phyloP scores from a whole-genome alignment of 2,888 invertebrate species.

The Pandemis cinnamomeana region DNA sequence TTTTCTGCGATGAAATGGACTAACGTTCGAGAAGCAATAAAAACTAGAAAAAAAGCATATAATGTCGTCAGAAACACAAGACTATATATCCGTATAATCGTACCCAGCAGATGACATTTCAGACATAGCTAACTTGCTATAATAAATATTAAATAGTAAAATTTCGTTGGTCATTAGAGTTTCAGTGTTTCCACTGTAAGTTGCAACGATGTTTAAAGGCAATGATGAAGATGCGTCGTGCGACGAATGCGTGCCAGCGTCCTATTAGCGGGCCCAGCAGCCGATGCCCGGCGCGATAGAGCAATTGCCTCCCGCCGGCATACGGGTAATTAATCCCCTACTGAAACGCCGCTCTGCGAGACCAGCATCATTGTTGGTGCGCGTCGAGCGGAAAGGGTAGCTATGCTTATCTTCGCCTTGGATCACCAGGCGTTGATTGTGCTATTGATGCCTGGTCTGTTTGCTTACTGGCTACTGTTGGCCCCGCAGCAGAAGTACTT shows the following conservation, averaged over 20 bases:
- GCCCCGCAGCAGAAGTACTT: background rate
- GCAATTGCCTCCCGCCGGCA: conserved; percentile 77
- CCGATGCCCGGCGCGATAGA: conserved; percentile 68
- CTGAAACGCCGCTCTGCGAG: conserved; percentile 54
- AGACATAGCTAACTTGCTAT: background rate
- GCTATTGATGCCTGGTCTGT: conserved; percentile 18
- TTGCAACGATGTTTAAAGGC: background rate
- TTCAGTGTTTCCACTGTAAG: background rate
- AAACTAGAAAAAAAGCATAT: background rate
- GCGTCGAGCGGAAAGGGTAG: conserved; percentile 32
- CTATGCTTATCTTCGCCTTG: conserved; percentile 24
- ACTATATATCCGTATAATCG: background rate
- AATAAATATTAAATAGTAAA: background rate
- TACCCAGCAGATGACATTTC: background rate
- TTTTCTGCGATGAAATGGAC: conserved; percentile 25
- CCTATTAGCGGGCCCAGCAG: conserved; percentile 46
- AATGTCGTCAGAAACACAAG: no score
- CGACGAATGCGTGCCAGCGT: conserved; percentile 38
- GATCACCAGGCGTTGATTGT: conserved; percentile 15
- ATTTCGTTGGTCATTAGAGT: background rate
- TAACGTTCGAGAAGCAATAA: background rate
- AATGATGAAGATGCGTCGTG: conserved; percentile 6
- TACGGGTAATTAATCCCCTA: conserved; percentile 79
- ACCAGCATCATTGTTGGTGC: conserved; percentile 61
- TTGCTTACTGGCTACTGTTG: background rate